Percentiles rank a stretch among this genome's conserved stretches.
These are phyloP conservation scores for Cricetomys ansorgei DNA, from an alignment of 2,113 vertebrate species.

Conservation along the genomic window DNA sequence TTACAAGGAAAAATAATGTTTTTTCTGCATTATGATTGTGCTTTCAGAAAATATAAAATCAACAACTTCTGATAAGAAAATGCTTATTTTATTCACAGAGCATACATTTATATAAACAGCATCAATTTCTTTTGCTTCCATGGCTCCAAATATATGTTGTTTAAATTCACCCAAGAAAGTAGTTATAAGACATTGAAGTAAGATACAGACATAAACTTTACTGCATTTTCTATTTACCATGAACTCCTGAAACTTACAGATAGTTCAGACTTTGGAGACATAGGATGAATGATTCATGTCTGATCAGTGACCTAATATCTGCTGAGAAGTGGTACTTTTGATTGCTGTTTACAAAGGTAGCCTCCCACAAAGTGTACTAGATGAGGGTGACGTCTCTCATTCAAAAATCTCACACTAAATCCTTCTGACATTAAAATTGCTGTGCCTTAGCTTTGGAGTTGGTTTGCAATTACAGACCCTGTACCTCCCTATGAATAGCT, in stretches of 20 bases:
- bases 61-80: not conserved
- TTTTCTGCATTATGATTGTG: not conserved
- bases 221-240: conserved; percentile 45
- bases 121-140: not conserved
- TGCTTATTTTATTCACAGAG: not conserved
- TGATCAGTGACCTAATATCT: conserved; percentile 49
- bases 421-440: conserved; percentile 52
- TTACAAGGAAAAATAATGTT: not conserved
- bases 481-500: conserved; percentile 21
- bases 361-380: conserved; percentile 61
- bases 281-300: conserved; percentile 64
- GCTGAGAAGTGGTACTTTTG: conserved; percentile 33
- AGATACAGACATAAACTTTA: not conserved
- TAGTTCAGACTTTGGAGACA: conserved; percentile 11
- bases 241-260: not conserved
- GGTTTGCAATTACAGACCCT: conserved; percentile 24
- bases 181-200: not conserved
- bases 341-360: conserved; percentile 61
- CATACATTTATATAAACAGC: not conserved
- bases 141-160: not conserved
- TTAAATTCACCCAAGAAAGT: not conserved
- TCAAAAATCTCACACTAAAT: conserved; percentile 64
- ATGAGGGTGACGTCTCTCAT: conserved; percentile 50
- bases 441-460: conserved; percentile 30
- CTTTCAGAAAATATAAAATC: conserved; percentile 21